Evolutionary conservation across 2,888 invertebrate genomes (phyloP).

Genomic region (Drosophila monieri): DNA sequence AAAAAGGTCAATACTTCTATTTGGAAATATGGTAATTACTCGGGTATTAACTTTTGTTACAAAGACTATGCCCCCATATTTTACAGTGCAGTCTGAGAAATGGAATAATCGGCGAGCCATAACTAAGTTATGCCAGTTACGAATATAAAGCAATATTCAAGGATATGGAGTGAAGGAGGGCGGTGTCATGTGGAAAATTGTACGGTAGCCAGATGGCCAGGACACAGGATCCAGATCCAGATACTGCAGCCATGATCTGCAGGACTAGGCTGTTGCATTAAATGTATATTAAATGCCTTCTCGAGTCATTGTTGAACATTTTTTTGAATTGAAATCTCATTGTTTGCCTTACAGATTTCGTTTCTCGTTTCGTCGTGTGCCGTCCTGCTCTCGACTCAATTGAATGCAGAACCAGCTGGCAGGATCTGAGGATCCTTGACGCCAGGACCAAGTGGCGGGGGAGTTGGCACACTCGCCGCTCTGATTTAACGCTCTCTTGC

Average conservation of each 20-base stretch:
- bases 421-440: conserved; percentile 14
- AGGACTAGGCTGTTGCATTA: conserved; percentile 59
- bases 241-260: not conserved
- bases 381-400: conserved; percentile 18
- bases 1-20: too few relatives aligned
- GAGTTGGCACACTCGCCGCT: conserved; percentile 33
- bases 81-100: conserved; percentile 9
- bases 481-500: conserved; percentile 54
- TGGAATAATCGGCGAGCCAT: conserved; percentile 39
- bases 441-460: conserved; percentile 10
- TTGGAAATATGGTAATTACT: too few relatives aligned
- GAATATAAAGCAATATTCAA: not conserved
- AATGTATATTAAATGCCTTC: conserved; percentile 62
- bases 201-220: conserved; percentile 45
- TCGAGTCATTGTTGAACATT: conserved; percentile 42
- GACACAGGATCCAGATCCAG: conserved; percentile 11
- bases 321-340: not conserved
- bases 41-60: too few relatives aligned
- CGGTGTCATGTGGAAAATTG: conserved; percentile 54
- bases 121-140: conserved; percentile 63
- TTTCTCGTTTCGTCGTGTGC: conserved; percentile 8
- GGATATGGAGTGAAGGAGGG: conserved; percentile 5
- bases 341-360: not conserved
- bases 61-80: not conserved
- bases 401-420: conserved; percentile 27